Conservation (phyloP, 2,797 vertebrate species). For the Chelon labrosus region DNA sequence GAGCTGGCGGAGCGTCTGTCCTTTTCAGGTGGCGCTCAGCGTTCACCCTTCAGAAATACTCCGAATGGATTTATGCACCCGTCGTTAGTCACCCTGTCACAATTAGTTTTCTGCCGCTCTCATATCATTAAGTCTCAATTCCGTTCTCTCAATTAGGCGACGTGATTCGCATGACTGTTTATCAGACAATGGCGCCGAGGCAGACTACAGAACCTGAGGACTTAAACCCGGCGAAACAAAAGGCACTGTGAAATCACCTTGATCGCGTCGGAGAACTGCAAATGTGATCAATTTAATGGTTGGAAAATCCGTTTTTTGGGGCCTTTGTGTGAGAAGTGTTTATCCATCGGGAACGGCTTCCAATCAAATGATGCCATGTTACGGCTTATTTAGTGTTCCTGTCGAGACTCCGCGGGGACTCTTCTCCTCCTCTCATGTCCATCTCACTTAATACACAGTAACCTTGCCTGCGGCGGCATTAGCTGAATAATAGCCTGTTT, state of each 20-base stretch:
- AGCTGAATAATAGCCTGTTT: conserved; percentile 55
- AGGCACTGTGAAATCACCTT: conserved; percentile 1
- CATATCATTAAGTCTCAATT: conserved; percentile 54
- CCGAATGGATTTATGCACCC: conserved; percentile 34
- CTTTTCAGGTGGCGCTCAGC: conserved; percentile 36
- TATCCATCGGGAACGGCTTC: not conserved
- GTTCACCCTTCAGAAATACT: conserved; percentile 30
- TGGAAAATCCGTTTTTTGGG: not conserved
- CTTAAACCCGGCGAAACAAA: not conserved
- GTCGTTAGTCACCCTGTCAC: conserved; percentile 63
- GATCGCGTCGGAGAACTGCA: not conserved
- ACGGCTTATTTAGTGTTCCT: conserved; percentile 2
- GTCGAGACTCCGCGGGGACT: conserved; percentile 26
- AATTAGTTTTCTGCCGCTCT: conserved; percentile 50
- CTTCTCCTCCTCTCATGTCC: conserved; percentile 24
- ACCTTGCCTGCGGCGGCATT: conserved; percentile 58
- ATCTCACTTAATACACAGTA: conserved; percentile 48
- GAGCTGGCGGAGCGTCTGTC: conserved; percentile 19
- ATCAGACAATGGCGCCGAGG: conserved; percentile 22
- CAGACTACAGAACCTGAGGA: not conserved
- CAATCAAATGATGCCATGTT: not conserved
- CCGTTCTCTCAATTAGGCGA: conserved; percentile 33
- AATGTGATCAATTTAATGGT: not conserved
- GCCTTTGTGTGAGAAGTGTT: not conserved
- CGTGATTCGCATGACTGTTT: conserved; percentile 42